Percentiles rank a stretch among this genome's conserved stretches.
Evolutionary conservation across 2,888 invertebrate genomes (phyloP).

Genomic region (Pomacea canaliculata): DNA sequence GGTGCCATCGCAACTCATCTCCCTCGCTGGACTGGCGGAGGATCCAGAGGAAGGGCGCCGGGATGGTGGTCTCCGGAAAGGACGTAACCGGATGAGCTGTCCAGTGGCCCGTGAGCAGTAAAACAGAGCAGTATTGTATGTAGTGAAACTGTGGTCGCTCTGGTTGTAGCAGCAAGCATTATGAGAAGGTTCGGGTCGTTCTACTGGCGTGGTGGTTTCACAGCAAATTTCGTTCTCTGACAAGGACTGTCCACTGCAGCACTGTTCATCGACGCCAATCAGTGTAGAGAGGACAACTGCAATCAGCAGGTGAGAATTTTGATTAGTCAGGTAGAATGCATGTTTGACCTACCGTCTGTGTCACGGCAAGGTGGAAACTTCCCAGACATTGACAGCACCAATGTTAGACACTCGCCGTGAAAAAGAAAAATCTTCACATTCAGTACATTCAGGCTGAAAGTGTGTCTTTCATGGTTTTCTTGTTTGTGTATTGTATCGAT

Average conservation of each 20-base stretch:
- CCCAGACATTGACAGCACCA: no score
- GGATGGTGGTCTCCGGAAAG: not conserved
- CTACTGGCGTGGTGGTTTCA: not conserved
- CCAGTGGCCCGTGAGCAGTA: not conserved
- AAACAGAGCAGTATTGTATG: not conserved
- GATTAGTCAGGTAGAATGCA: no score
- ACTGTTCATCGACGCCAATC: not conserved
- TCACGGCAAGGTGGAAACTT: no score
- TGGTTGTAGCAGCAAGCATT: not conserved
- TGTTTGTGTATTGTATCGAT: no score
- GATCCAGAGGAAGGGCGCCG: not conserved
- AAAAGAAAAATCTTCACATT: no score
- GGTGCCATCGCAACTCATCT: not conserved
- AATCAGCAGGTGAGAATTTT: not conserved
- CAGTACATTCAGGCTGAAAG: no score
- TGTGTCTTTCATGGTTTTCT: no score
- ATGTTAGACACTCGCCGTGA: no score
- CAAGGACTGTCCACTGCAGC: not conserved
- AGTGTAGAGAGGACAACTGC: not conserved
- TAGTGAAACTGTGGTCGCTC: not conserved
- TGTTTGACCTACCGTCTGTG: no score
- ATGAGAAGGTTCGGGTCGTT: not conserved
- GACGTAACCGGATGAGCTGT: not conserved
- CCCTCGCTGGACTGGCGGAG: not conserved
- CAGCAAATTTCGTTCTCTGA: not conserved